A percentile compares a stretch with the other conserved stretches of the same genome.
These are phyloP conservation scores for Cryptoleucopteryx plumbea DNA, from an alignment of 2,113 vertebrate genomes.

Conservation along the genomic window DNA sequence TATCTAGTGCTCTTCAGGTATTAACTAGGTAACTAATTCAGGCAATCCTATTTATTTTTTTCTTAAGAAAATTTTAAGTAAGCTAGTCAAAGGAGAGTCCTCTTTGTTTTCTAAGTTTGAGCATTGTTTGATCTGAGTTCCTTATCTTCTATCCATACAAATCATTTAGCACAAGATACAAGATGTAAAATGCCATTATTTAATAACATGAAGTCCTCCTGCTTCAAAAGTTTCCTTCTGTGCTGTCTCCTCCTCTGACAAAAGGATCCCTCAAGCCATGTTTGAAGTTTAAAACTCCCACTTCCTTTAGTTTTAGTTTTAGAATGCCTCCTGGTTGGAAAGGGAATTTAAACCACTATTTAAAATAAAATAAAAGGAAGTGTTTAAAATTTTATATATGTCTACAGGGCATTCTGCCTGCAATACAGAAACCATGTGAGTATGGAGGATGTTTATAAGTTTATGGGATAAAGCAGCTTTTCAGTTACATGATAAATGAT, in stretches of 20 bases:
- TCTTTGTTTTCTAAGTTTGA: neutral
- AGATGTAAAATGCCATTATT: neutral
- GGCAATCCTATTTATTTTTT: neutral
- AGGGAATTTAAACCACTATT: neutral
- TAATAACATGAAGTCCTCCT: neutral
- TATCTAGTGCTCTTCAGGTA: neutral
- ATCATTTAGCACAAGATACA: neutral
- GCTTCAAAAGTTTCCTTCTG: neutral
- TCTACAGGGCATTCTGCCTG: neutral
- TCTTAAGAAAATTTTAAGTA: neutral
- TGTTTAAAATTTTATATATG: neutral
- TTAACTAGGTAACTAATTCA: neutral
- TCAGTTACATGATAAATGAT: neutral
- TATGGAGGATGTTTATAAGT: neutral
- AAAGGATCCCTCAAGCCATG: neutral
- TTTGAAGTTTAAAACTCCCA: neutral
- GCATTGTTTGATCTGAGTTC: neutral
- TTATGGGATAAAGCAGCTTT: neutral
- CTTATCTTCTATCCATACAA: neutral
- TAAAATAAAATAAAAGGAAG: neutral
- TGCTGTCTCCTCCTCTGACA: neutral
- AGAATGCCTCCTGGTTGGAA: neutral
- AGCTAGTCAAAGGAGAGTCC: neutral
- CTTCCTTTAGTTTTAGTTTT: neutral
- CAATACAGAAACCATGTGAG: neutral